Evolutionary conservation across 2,113 vertebrate genomes (phyloP).

Genomic region (Hipposideros armiger): DNA sequence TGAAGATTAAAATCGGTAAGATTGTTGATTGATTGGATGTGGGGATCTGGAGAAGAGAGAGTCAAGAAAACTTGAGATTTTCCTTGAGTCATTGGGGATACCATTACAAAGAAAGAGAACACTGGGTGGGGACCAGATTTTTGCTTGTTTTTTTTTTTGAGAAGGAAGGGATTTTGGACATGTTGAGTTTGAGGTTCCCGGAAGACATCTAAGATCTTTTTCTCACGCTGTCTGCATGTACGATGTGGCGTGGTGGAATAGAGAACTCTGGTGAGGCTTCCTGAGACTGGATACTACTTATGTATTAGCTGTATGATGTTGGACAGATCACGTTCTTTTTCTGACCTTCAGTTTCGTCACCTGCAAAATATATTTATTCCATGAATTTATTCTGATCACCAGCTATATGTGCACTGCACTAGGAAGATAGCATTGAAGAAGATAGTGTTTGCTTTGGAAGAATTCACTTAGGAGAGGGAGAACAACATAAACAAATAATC

Average conservation of each 20-base stretch:
- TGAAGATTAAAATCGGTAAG: slow-evolving; percentile 4
- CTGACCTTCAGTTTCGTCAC: slow-evolving; percentile 36
- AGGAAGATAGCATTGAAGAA: slow-evolving; percentile 16
- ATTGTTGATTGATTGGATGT: background rate
- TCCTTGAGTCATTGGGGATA: background rate
- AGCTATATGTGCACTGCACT: background rate
- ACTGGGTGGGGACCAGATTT: background rate
- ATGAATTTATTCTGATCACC: background rate
- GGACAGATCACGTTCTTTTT: background rate
- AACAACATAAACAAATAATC: background rate
- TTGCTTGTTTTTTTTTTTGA: background rate
- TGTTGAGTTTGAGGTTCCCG: background rate
- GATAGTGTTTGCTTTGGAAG: slow-evolving; percentile 31
- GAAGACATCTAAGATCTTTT: slow-evolving; percentile 4
- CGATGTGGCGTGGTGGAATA: background rate
- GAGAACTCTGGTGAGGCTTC: background rate
- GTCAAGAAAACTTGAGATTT: background rate
- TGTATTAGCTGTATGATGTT: background rate
- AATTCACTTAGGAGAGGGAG: slow-evolving; percentile 2
- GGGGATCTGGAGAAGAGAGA: background rate
- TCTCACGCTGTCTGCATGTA: background rate
- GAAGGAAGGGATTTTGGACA: background rate
- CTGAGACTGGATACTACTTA: background rate
- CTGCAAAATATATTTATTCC: slow-evolving; percentile 11
- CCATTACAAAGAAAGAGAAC: background rate